Evolutionary conservation across 2,888 invertebrate species (phyloP).

Genomic region (Ommatoiulus sabulosus): DNA sequence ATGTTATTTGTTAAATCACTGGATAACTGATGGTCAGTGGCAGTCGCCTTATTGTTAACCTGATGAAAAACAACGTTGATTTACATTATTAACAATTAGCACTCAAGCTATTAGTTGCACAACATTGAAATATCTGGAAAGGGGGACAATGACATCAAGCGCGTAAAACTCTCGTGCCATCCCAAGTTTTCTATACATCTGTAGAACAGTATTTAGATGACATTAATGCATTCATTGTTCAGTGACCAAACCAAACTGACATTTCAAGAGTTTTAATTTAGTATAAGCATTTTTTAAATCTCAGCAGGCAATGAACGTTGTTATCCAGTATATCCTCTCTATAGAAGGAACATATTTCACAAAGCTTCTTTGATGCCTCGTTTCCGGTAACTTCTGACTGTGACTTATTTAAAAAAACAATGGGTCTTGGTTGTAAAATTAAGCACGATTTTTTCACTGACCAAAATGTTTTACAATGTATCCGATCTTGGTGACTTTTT

Average conservation of each 20-base stretch:
- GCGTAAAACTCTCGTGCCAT: neutral
- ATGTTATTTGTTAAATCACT: too few species aligned
- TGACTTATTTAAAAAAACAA: neutral
- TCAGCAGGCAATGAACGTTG: neutral
- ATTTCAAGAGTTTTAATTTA: neutral
- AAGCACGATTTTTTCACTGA: neutral
- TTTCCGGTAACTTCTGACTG: neutral
- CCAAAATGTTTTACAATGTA: too few species aligned
- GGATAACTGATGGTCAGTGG: too few species aligned
- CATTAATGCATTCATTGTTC: constrained; percentile 1
- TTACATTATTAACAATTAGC: too few species aligned
- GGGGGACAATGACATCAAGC: neutral
- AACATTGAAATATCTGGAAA: neutral
- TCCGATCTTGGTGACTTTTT: too few species aligned
- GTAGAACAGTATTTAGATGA: neutral
- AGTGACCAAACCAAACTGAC: neutral
- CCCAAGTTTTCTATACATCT: neutral
- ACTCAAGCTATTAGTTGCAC: too few species aligned
- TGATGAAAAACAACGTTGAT: too few species aligned
- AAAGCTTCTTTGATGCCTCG: neutral
- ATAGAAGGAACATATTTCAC: neutral
- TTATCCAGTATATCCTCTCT: neutral
- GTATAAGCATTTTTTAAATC: neutral
- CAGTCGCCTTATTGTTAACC: too few species aligned
- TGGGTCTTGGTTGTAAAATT: neutral